Evolutionary conservation across 2,888 invertebrate species (phyloP).

Genomic region (Labia minor): DNA sequence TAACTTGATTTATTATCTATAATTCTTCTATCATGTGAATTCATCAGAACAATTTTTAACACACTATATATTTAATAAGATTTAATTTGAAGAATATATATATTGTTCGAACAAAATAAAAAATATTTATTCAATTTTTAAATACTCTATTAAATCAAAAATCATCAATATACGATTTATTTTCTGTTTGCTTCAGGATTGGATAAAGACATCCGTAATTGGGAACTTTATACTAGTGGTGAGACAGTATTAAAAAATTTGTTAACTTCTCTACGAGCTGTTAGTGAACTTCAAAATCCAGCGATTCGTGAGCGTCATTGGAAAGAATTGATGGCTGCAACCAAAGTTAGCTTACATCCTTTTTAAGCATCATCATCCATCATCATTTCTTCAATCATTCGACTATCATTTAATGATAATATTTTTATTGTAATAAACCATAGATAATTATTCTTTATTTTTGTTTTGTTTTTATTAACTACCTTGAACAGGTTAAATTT

Average conservation of each 20-base stretch:
- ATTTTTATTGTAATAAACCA: too few relatives aligned
- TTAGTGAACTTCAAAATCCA: conserved; percentile 88
- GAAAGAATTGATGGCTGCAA: conserved; percentile 86
- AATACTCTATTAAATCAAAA: too few relatives aligned
- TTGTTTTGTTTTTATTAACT: conserved; percentile 20
- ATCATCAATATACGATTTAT: too few relatives aligned
- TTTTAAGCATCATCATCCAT: background rate
- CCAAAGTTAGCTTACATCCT: conserved; percentile 50
- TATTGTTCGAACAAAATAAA: too few relatives aligned
- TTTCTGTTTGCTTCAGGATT: conserved; percentile 42
- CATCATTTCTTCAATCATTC: background rate
- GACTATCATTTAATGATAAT: too few relatives aligned
- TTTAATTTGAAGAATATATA: too few relatives aligned
- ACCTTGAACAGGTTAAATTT: conserved; percentile 54
- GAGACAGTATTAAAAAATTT: conserved; percentile 82
- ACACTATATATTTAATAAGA: background rate
- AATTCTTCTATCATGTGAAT: too few relatives aligned
- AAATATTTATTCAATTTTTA: too few relatives aligned
- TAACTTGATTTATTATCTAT: conserved; percentile 27
- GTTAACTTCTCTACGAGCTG: conserved; percentile 82
- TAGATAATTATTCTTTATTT: conserved; percentile 23
- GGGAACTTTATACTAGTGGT: conserved; percentile 69
- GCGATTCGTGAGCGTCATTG: conserved; percentile 89
- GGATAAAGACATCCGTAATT: conserved; percentile 51
- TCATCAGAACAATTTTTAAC: background rate